Evolutionary conservation across 2,888 invertebrate species (phyloP).

Genomic region (Andrena dorsata): DNA sequence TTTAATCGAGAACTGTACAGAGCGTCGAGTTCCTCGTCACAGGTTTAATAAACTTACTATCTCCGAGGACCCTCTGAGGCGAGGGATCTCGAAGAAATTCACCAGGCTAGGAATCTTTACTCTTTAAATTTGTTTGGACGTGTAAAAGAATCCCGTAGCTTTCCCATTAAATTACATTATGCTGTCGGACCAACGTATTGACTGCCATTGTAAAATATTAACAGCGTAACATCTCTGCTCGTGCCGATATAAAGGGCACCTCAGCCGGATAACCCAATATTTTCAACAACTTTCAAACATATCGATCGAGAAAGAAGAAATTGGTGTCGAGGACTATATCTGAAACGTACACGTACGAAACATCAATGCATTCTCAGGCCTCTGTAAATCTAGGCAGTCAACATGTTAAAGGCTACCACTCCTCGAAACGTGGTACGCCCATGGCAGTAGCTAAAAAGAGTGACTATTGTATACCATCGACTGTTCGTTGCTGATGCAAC

Average conservation of each 20-base stretch:
- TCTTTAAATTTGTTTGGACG: not conserved
- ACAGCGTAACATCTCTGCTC: too few relatives aligned
- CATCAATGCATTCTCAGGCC: not conserved
- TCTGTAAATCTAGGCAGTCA: constrained; percentile 16
- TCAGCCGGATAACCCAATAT: too few relatives aligned
- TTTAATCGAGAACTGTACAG: constrained; percentile 29
- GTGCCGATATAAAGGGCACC: too few relatives aligned
- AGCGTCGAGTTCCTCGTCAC: constrained; percentile 30
- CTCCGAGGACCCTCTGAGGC: not conserved
- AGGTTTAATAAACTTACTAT: constrained; percentile 19
- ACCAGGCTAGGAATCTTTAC: constrained; percentile 7
- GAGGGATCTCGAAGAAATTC: constrained; percentile 11
- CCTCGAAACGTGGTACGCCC: not conserved
- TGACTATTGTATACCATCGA: constrained; percentile 40
- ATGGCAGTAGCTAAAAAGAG: constrained; percentile 44
- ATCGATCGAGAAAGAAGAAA: too few relatives aligned
- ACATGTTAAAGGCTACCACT: constrained; percentile 4
- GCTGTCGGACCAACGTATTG: constrained; percentile 9
- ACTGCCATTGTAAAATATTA: not conserved
- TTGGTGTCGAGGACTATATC: too few relatives aligned
- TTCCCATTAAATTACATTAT: constrained; percentile 6
- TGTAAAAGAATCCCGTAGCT: constrained; percentile 2
- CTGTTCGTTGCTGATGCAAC: not conserved
- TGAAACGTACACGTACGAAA: not conserved
- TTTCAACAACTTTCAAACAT: too few relatives aligned